Percentiles rank a stretch among this genome's conserved stretches.
Evolutionary conservation across 2,888 invertebrate species (phyloP).

Genomic region (Tenodera sinensis): DNA sequence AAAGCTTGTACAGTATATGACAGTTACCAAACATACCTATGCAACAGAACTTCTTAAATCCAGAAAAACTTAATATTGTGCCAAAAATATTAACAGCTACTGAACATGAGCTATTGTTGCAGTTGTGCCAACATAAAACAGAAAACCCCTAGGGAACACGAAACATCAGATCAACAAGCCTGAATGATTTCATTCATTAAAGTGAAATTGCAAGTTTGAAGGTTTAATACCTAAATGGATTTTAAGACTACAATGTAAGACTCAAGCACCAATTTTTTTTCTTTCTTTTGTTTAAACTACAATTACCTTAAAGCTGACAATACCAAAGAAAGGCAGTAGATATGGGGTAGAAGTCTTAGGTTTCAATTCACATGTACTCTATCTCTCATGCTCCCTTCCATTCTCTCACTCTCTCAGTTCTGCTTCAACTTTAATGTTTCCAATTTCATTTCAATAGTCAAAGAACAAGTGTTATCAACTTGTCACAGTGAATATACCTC

Average conservation of each 20-base stretch:
- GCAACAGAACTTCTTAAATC: not conserved
- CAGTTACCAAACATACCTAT: not conserved
- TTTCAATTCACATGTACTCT: constrained; percentile 10
- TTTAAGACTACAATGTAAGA: constrained; percentile 22
- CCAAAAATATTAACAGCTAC: not conserved
- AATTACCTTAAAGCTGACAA: constrained; percentile 26
- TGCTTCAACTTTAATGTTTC: not conserved
- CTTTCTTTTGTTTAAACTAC: constrained; percentile 19
- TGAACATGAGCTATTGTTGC: not conserved
- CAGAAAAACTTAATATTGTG: not conserved
- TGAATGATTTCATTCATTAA: constrained; percentile 20
- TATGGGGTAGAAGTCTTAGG: constrained; percentile 27
- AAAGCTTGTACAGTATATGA: not conserved
- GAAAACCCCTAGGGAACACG: constrained; percentile 21
- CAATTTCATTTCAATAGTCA: not conserved
- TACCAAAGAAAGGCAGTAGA: constrained; percentile 29
- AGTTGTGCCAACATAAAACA: constrained; percentile 21
- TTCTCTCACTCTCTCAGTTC: not conserved
- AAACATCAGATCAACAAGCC: constrained; percentile 24
- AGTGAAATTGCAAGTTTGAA: constrained; percentile 19
- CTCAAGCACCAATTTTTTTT: constrained; percentile 26
- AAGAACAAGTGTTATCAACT: not conserved
- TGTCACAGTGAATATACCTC: not conserved
- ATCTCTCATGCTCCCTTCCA: not conserved
- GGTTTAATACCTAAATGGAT: constrained; percentile 22